phyloP scores from a whole-genome alignment of 2,888 invertebrate species.

The Diabrotica balteata region DNA sequence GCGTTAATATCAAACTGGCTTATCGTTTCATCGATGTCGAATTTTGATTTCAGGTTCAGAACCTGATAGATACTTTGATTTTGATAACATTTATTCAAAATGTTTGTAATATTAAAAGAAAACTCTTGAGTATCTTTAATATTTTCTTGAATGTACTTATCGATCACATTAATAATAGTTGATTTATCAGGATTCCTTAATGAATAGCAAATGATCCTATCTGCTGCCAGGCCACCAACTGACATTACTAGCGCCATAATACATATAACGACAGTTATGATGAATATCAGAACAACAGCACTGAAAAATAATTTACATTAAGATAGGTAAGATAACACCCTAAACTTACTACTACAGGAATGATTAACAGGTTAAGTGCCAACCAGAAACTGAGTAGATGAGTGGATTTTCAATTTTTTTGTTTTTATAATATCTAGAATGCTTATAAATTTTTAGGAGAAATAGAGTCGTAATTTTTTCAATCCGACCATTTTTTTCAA shows the following conservation, averaged over 20 bases:
- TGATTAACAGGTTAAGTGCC: no score
- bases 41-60: slow-evolving; percentile 19
- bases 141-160: slow-evolving; percentile 40
- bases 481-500: no score
- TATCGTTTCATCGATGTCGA: no score
- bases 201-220: slow-evolving; percentile 81
- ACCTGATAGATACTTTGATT: slow-evolving; percentile 70
- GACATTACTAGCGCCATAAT: slow-evolving; percentile 73
- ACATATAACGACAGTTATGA: slow-evolving; percentile 74
- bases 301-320: slow-evolving; percentile 42
- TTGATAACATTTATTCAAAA: slow-evolving; percentile 71
- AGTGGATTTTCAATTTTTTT: no score
- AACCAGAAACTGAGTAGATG: no score
- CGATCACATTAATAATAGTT: slow-evolving; percentile 26
- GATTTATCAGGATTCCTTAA: slow-evolving; percentile 63
- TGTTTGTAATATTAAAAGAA: slow-evolving; percentile 59
- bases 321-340: no score
- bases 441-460: no score
- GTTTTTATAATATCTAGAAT: no score
- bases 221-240: slow-evolving; percentile 69
- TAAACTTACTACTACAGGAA: no score
- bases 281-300: slow-evolving; percentile 72
- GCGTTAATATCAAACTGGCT: slow-evolving; percentile 42
- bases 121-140: slow-evolving; percentile 53
- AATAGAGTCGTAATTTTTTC: no score